Percentiles rank a stretch among this genome's conserved stretches.
Conservation (phyloP, 2,113 vertebrate species). For the Pica pica region DNA sequence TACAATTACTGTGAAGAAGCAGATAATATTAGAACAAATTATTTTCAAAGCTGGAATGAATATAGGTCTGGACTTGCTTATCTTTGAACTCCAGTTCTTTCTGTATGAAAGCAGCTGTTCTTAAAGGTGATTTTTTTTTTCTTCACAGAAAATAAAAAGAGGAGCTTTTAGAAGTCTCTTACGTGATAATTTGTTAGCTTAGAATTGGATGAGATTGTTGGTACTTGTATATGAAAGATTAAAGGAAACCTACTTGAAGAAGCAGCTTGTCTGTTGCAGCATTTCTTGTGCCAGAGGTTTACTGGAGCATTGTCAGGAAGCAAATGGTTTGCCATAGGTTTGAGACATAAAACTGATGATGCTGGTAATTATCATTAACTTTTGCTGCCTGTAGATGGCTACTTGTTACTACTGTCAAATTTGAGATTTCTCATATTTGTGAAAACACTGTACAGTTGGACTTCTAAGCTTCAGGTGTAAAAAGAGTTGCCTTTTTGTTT, state of each 20-base stretch:
- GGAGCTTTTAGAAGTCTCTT: background rate
- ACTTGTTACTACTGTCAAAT: background rate
- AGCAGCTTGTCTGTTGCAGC: background rate
- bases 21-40: background rate
- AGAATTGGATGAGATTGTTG: background rate
- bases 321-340: background rate
- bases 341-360: background rate
- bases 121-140: background rate
- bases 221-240: background rate
- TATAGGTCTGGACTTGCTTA: background rate
- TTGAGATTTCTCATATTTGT: background rate
- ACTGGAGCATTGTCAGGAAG: background rate
- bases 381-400: background rate
- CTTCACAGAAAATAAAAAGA: background rate
- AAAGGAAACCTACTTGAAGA: background rate
- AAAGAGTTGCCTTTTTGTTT: background rate
- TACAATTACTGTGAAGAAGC: background rate
- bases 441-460: rapidly evolving
- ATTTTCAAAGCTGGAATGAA: background rate
- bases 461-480: background rate
- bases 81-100: background rate
- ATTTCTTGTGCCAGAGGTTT: background rate
- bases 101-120: background rate
- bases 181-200: background rate
- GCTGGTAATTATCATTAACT: background rate